A percentile compares a stretch with the other conserved stretches of the same genome.
These are phyloP conservation scores for Aspidapion aeneum DNA, from an alignment of 2,888 invertebrate genomes.

Conservation along the genomic window DNA sequence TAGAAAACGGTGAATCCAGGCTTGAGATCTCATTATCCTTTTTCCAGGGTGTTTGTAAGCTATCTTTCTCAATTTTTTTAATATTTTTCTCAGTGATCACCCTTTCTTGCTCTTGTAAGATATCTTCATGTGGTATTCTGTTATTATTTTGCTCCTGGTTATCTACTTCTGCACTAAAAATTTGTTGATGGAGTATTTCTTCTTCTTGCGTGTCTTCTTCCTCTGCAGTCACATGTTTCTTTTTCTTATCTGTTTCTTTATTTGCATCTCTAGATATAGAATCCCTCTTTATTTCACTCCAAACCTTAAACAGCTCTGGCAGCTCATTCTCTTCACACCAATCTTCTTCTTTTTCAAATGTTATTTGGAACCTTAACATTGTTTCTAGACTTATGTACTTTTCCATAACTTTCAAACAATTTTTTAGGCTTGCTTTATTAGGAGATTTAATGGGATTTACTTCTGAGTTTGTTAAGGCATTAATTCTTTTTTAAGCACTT, in stretches of 20 bases:
- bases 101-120: neutral
- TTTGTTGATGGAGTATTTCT: neutral
- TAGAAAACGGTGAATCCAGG: neutral
- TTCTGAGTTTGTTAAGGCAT: too few species aligned
- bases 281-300: too few species aligned
- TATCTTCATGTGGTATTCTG: neutral
- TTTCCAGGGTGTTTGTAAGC: neutral
- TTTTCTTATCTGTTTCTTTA: neutral
- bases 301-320: too few species aligned
- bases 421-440: too few species aligned
- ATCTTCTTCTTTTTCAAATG: too few species aligned
- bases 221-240: neutral
- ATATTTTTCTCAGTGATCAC: neutral
- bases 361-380: too few species aligned
- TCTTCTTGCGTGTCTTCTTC: neutral
- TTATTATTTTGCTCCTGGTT: neutral
- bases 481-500: too few species aligned
- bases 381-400: too few species aligned
- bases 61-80: neutral
- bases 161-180: neutral
- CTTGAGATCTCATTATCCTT: neutral
- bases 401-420: constrained; percentile 1
- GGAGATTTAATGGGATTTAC: too few species aligned
- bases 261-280: too few species aligned
- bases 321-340: too few species aligned